A percentile compares a stretch with the other conserved stretches of the same genome.
Conservation (phyloP, 2,888 invertebrate species). For the Orchesella flavescens region DNA sequence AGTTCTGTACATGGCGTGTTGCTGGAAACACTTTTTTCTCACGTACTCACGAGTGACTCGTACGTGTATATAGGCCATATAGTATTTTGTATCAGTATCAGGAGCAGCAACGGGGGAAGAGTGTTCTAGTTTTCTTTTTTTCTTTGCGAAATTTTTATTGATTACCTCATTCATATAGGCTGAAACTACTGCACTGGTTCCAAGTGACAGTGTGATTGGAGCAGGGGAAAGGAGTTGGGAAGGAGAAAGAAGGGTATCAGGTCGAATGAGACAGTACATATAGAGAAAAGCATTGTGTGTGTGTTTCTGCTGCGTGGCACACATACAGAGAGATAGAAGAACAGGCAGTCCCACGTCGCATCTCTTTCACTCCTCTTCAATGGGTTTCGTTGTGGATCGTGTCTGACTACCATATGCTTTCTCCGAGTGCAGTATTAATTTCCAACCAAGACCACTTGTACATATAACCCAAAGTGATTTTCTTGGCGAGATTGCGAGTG, state of each 20-base stretch:
- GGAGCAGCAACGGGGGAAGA: no score
- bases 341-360: background rate
- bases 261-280: conserved; percentile 34
- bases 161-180: conserved; percentile 9
- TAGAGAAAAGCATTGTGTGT: no score
- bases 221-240: conserved; percentile 50
- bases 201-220: conserved; percentile 45
- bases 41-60: background rate
- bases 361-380: background rate
- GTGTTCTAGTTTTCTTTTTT: background rate
- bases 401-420: conserved; percentile 44
- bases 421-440: conserved; percentile 14
- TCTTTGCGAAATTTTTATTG: conserved; percentile 22
- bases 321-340: no score
- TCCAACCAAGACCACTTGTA: background rate
- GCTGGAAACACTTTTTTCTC: background rate
- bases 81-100: no score
- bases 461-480: no score
- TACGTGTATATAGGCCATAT: no score
- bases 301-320: no score
- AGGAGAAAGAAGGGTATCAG: conserved; percentile 41
- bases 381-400: no score
- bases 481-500: background rate
- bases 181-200: conserved; percentile 19
- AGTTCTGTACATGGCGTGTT: no score